Percentiles rank a stretch among this genome's conserved stretches.
Evolutionary conservation across 1,140 invertebrate genomes (phyloP).

Genomic region (Aethina tumida): DNA sequence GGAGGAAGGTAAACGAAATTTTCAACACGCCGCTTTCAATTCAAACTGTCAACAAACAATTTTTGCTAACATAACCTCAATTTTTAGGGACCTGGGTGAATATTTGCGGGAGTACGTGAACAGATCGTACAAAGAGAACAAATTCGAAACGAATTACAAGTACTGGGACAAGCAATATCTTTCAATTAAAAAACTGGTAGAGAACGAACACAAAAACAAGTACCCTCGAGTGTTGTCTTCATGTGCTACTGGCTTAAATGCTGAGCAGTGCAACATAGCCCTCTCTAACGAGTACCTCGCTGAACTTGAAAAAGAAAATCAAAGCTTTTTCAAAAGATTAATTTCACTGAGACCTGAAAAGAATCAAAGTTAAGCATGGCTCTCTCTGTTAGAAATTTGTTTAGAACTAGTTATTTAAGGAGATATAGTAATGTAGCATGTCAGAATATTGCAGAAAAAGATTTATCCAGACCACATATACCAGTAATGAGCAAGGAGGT

Average conservation of each 20-base stretch:
- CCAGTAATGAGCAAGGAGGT: slow-evolving; percentile 67
- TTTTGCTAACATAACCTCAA: slow-evolving; percentile 28
- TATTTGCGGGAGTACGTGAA: slow-evolving; percentile 61
- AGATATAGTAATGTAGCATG: slow-evolving; percentile 10
- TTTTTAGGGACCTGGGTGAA: slow-evolving; percentile 64
- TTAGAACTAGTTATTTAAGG: slow-evolving; percentile 10
- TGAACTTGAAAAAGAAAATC: slow-evolving; percentile 48
- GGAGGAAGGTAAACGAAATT: slow-evolving; percentile 51
- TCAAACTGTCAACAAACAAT: slow-evolving; percentile 9
- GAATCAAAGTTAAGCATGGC: slow-evolving; percentile 27
- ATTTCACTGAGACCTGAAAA: slow-evolving; percentile 33
- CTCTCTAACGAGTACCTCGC: slow-evolving; percentile 62
- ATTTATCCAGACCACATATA: slow-evolving; percentile 39
- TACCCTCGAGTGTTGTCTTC: slow-evolving; percentile 46
- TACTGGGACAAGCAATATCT: slow-evolving; percentile 55
- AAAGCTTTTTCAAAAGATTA: slow-evolving; percentile 40
- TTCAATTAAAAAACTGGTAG: slow-evolving; percentile 56
- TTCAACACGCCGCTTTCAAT: slow-evolving; percentile 5
- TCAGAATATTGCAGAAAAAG: slow-evolving; percentile 22
- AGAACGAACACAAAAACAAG: slow-evolving; percentile 57
- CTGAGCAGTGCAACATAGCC: slow-evolving; percentile 58
- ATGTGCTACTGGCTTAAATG: slow-evolving; percentile 57
- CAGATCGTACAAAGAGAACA: slow-evolving; percentile 49
- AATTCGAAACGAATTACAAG: slow-evolving; percentile 43
- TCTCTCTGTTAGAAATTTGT: slow-evolving; percentile 7